Evolutionary conservation across 2,113 vertebrate species (phyloP).

Genomic region (Hucho hucho): DNA sequence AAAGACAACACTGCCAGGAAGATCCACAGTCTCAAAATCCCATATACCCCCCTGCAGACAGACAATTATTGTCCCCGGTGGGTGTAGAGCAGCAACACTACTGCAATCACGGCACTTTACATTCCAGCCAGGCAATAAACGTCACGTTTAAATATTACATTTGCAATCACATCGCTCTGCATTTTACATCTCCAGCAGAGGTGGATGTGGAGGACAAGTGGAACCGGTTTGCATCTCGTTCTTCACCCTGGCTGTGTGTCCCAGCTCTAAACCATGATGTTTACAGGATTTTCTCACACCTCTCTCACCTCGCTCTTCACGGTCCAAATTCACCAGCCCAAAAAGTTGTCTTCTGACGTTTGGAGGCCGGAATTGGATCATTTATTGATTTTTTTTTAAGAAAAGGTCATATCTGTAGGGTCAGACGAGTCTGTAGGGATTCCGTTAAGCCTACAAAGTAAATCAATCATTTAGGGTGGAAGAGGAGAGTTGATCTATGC

Average conservation of each 20-base stretch:
- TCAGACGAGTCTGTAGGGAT: background rate
- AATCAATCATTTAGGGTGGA: too few relatives aligned
- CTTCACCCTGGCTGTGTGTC: background rate
- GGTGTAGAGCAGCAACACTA: background rate
- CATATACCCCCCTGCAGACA: background rate
- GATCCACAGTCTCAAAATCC: background rate
- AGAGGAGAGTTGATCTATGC: too few relatives aligned
- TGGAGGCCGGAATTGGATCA: too few relatives aligned
- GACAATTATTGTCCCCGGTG: background rate
- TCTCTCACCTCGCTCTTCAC: background rate
- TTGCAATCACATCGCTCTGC: too few relatives aligned
- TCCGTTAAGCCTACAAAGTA: background rate
- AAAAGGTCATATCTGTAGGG: slow-evolving; percentile 5
- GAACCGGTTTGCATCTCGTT: slow-evolving; percentile 27
- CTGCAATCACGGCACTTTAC: slow-evolving; percentile 3
- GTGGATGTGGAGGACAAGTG: slow-evolving; percentile 11
- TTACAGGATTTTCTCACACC: slow-evolving; percentile 24
- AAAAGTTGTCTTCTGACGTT: too few relatives aligned
- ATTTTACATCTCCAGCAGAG: too few relatives aligned
- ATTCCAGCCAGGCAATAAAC: slow-evolving; percentile 1
- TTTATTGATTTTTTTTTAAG: background rate
- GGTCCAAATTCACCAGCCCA: too few relatives aligned
- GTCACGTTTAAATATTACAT: too few relatives aligned
- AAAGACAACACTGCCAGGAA: background rate
- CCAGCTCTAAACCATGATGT: background rate